Percentiles rank a stretch among this genome's conserved stretches.
phyloP scores from a whole-genome alignment of 53 echinoderm and acorn worm species.

The Luidia sarsii region DNA sequence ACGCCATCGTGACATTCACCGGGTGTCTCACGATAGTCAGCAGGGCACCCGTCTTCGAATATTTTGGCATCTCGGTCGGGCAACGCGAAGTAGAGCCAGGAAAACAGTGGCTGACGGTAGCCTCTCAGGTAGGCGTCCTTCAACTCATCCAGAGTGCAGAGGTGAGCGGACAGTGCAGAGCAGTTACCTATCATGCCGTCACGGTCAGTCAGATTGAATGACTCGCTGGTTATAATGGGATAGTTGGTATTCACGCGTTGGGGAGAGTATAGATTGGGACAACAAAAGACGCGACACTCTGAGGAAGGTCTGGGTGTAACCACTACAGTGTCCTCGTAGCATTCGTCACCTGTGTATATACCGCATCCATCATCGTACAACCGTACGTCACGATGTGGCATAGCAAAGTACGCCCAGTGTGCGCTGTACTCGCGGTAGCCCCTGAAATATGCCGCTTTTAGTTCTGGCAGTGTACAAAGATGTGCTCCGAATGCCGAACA shows the following conservation, averaged over 20 bases:
- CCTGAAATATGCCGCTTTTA: constrained; percentile 6
- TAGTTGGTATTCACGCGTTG: background rate
- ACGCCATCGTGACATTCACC: constrained; percentile 19
- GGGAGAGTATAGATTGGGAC: background rate
- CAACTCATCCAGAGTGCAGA: constrained; percentile 27
- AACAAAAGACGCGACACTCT: background rate
- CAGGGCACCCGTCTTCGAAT: background rate
- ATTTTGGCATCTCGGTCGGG: background rate
- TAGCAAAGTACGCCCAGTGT: background rate
- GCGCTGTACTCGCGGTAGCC: too few species aligned
- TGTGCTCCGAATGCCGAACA: constrained; percentile 11
- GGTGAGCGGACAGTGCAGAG: constrained; percentile 12
- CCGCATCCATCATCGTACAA: background rate
- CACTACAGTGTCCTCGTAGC: constrained; percentile 11
- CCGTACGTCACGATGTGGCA: background rate
- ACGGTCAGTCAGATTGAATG: background rate
- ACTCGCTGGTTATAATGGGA: background rate
- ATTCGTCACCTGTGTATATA: background rate
- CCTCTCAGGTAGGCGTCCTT: constrained; percentile 34
- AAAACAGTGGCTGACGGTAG: background rate
- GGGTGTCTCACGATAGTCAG: background rate
- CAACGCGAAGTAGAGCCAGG: background rate
- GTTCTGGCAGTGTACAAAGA: constrained; percentile 6
- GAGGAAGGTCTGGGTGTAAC: background rate
- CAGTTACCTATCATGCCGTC: constrained; percentile 1